Evolutionary conservation across 2,797 vertebrate genomes (phyloP), one percentile per base, ranked within the genome.

Genomic region (Acanthurus tractus): DNA sequence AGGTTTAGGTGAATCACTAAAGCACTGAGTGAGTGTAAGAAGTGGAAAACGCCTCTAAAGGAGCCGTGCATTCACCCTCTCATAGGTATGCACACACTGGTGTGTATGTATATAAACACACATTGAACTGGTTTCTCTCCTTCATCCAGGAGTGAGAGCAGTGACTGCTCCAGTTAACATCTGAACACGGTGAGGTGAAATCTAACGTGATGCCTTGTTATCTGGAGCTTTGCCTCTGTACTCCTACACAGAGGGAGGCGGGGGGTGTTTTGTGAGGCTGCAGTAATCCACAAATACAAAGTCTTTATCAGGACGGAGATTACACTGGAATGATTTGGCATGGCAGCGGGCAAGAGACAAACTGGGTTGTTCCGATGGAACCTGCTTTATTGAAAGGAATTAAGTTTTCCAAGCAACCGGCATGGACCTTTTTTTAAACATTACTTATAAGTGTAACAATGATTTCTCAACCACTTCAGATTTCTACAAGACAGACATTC

Each of bases 221-320:
- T 88, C 75, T 66, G 14, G 61, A 85, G 79, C 72, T 78, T 54
- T 81, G 72, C 70, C 74, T 58, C 56, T 25, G 49, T 50, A 67
- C 80, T 85, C 70, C 55, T 17, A 46, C 78, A 74, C 63, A 55
- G 62, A 83, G 71, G 49, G 78, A 72, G 79, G 68, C 62, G 22
- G 53, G 54, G 84, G 76, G 76, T 78, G 82, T 81, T 90, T 88
- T 77, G 75, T 61, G 70, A 68, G 69, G 73, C 77, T 22, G 22
- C 74, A 49, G 65, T 90, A 86, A 91, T 87, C 83, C 87, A 88
- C 87, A 83, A 79, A 86, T 40, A 79, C 59, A 58, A 59, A 63
- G 76, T 70, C 77, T 83, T 74, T 88, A 89, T 92, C 79, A 79
- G 81, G 86, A 82, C 58, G 81, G 69, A 86, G 88, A 90, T 89